Evolutionary conservation across 2,888 invertebrate genomes (phyloP).

Genomic region (Folsomia manolachei): DNA sequence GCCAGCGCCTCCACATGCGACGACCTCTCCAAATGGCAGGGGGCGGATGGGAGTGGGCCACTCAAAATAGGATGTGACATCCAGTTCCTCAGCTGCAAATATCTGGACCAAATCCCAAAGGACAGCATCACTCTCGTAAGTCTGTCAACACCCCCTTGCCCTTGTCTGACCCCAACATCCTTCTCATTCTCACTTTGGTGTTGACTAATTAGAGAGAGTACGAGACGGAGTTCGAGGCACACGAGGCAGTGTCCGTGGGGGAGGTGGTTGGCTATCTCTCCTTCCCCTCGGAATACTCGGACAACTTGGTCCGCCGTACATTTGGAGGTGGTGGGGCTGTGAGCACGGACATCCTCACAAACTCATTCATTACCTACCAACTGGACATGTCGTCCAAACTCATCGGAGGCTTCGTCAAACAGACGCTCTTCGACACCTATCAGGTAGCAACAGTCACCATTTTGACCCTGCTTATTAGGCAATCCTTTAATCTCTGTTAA

Average conservation of each 20-base stretch:
- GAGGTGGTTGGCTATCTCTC: constrained; percentile 36
- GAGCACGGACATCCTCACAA: constrained; percentile 27
- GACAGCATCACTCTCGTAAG: constrained; percentile 23
- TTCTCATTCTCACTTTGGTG: no score
- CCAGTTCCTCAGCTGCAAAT: constrained; percentile 29
- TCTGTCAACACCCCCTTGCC: neutral
- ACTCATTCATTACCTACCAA: constrained; percentile 26
- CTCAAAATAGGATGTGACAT: constrained; percentile 23
- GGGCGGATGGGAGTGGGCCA: neutral
- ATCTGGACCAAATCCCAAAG: constrained; percentile 25
- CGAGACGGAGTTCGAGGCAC: constrained; percentile 29
- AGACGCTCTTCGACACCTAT: no score
- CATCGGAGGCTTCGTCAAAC: no score
- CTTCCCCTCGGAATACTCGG: constrained; percentile 31
- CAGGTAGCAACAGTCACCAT: no score
- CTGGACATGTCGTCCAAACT: constrained; percentile 37
- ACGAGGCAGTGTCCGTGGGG: constrained; percentile 24
- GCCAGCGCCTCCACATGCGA: neutral
- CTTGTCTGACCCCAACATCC: neutral
- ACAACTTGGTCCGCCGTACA: constrained; percentile 24
- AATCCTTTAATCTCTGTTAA: no score
- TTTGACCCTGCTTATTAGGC: no score
- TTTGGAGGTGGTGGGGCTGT: constrained; percentile 27
- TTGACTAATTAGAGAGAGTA: constrained; percentile 14
- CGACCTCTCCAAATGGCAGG: neutral